Evolutionary conservation across 2,888 invertebrate species (phyloP), one percentile per base, ranked within the genome.

Genomic region (Notocelia uddmanniana): DNA sequence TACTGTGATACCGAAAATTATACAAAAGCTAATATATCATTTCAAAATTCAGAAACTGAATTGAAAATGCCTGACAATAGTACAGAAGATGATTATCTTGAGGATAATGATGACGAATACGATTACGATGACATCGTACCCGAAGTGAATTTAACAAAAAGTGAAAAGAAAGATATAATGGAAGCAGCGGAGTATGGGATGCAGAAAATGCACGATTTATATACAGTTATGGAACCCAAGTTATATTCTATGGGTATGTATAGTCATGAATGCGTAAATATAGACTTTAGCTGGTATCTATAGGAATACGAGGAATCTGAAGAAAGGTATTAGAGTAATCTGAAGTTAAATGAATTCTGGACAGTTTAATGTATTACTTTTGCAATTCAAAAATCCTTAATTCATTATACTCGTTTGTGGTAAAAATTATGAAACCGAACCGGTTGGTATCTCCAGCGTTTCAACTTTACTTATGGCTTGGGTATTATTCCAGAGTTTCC

Each of bases 171-270:
- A 74, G 95, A 95, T 76, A 86, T 96, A n/a, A 86, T 95, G 73
- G 95, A 95, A 82, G 96, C 96, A n/a, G 94, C 95, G 3, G 94
- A 95, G 77, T 95, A 95, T 79, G 96, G 96, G 2, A 90, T 97
- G 81, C 92, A 94, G 76, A 95, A 95, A 74, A 95, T 96, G 95
- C 95, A 95, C 76, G 95, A 96, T 71, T 85, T 97, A 21, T 95
- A 95, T 78, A 91, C 94, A 41, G 92, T 95, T 68, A 93, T 95
- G 79, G 97, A 97, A 80, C 96, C 96, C 0, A 93, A 95, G 76
- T 90, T 96, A 19, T 96, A 96, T 85, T 94, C 95, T 52, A 95
- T 95, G 95, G 96, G 96, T 96, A 81, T 93, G 94, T 67, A 23
- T 21, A 0, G n/a, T 5, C 8, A 18, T 19, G 11, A 11, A 1